phyloP scores from a whole-genome alignment of 35 echinoderm and acorn worm genomes.

The Diadema setosum region DNA sequence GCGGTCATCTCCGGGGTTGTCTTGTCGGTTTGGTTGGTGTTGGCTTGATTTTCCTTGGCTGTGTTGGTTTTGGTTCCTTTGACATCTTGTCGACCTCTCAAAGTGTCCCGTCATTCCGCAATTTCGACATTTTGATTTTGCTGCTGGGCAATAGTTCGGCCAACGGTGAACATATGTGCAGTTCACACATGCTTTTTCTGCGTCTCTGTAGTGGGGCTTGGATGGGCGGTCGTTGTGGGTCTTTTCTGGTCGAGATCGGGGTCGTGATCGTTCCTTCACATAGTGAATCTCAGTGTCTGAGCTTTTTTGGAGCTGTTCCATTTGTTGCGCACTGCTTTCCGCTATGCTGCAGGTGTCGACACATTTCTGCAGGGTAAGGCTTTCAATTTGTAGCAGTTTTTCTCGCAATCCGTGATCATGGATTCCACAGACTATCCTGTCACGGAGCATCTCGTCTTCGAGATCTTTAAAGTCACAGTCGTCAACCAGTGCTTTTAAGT shows the following conservation, averaged over 20 bases:
- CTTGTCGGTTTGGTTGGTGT: too few species aligned
- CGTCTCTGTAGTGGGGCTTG: not conserved
- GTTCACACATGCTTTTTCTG: not conserved
- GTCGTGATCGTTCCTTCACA: too few species aligned
- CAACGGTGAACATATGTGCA: conserved; percentile 9
- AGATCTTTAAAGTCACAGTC: conserved; percentile 27
- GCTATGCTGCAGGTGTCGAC: conserved; percentile 5
- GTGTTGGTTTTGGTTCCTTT: too few species aligned
- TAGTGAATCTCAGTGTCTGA: too few species aligned
- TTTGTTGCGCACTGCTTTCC: not conserved
- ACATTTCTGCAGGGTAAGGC: not conserved
- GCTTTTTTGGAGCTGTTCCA: not conserved
- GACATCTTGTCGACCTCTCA: too few species aligned
- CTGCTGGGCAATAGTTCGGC: not conserved
- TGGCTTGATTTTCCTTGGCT: too few species aligned
- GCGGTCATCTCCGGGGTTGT: too few species aligned
- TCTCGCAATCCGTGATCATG: not conserved
- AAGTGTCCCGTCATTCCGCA: not conserved
- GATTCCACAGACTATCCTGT: not conserved
- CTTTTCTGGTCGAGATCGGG: not conserved
- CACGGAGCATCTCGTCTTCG: not conserved
- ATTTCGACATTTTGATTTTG: not conserved
- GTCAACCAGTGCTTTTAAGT: not conserved
- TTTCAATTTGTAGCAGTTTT: not conserved
- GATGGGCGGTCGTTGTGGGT: not conserved